A percentile compares a stretch with the other conserved stretches of the same genome.
Evolutionary conservation across 2,888 invertebrate species (phyloP).

Genomic region (Epistrophella euchroma): DNA sequence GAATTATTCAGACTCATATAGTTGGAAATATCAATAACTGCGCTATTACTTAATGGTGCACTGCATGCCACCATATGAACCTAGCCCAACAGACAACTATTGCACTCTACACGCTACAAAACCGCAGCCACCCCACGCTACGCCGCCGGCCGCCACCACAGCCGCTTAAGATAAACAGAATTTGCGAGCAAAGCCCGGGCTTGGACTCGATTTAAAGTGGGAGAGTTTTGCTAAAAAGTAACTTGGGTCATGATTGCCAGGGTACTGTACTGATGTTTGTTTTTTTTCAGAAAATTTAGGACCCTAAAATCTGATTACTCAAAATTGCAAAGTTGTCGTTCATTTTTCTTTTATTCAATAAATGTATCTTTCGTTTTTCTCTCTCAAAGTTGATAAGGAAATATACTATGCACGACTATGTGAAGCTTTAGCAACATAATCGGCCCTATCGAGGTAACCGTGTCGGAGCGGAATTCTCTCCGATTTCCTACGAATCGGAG

Average conservation of each 20-base stretch:
- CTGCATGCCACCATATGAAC: constrained; percentile 48
- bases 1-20: constrained; percentile 66
- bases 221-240: constrained; percentile 5
- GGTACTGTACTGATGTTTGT: too few relatives aligned
- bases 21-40: constrained; percentile 71
- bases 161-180: constrained; percentile 49
- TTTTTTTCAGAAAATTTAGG: too few relatives aligned
- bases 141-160: neutral
- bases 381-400: too few relatives aligned
- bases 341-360: too few relatives aligned
- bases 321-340: too few relatives aligned
- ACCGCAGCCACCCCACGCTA: neutral
- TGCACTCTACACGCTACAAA: constrained; percentile 4
- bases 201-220: constrained; percentile 5
- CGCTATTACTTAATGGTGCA: constrained; percentile 71
- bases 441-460: too few relatives aligned
- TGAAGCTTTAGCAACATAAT: too few relatives aligned
- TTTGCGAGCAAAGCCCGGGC: constrained; percentile 14
- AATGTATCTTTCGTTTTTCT: too few relatives aligned
- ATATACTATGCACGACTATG: too few relatives aligned
- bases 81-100: neutral
- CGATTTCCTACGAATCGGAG: too few relatives aligned
- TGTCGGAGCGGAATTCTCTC: too few relatives aligned
- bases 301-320: neutral
- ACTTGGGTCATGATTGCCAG: constrained; percentile 1